A percentile compares a stretch with the other conserved stretches of the same genome.
phyloP scores from a whole-genome alignment of 2,797 vertebrate species.

The Todus mexicanus region DNA sequence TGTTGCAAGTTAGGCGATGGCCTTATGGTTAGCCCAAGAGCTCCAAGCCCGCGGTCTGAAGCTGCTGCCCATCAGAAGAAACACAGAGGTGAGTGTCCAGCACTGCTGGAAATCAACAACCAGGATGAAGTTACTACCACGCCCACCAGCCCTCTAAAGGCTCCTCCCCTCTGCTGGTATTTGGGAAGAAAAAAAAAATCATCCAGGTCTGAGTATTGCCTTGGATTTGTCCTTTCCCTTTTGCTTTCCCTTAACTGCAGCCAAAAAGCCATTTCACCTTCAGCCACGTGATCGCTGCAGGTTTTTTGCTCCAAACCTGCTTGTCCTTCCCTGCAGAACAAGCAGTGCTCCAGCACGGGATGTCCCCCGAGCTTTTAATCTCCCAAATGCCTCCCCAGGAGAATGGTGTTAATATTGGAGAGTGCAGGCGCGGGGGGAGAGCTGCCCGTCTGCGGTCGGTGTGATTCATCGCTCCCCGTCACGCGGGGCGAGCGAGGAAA shows the following conservation, averaged over 20 bases:
- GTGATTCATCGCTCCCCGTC: not conserved
- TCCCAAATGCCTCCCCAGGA: constrained; percentile 1
- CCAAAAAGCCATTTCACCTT: not conserved
- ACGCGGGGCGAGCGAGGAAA: not conserved
- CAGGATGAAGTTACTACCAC: fast-evolving
- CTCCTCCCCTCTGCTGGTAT: not conserved
- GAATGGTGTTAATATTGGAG: not conserved
- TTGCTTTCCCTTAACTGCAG: not conserved
- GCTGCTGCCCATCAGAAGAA: not conserved
- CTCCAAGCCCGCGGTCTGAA: not conserved
- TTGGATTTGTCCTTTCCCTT: not conserved
- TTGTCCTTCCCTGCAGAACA: not conserved
- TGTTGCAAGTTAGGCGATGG: too few species aligned
- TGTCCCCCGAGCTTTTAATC: not conserved
- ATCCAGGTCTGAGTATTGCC: not conserved
- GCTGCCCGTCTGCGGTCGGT: not conserved
- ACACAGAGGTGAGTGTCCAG: not conserved
- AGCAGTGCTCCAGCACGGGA: not conserved
- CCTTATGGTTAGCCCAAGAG: not conserved
- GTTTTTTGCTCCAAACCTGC: not conserved
- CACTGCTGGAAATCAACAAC: not conserved
- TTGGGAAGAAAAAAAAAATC: not conserved
- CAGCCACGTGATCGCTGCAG: fast-evolving
- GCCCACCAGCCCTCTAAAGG: not conserved
- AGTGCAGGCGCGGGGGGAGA: not conserved